Base-by-base conservation (phyloP, 2,797 vertebrate genomes). In the Serranus cabrilla region DNA sequence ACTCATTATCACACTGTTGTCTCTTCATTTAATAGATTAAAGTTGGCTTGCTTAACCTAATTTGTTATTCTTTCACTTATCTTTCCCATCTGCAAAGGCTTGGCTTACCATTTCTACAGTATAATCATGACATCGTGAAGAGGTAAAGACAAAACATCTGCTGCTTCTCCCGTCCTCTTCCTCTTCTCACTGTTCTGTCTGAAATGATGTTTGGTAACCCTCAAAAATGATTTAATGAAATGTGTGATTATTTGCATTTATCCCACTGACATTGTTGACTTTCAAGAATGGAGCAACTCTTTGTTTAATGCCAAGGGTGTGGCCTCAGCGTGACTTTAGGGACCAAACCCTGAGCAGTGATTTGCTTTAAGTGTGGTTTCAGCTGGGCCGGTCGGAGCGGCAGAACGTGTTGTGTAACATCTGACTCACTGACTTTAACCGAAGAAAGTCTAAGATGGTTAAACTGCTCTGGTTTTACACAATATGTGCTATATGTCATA, bases 51-150 rank as follows among this genome's bases (percentile, higher is more conserved):
- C 9, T 74, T n/a, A 25, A 43, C 65, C 73, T 90, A 87, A 89
- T 71, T 1, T 77, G 65, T 76, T 78, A n/a, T 82, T 79, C 66
- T 88, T 73, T 83, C 81, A 45, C 71, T 85, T 54, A 25, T 88
- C 43, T 89, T 55, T 83, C 74, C 52, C 77, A 63, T 21, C 85
- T 76, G 57, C 79, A 69, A 88, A 95, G 96, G 94, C 94, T 96
- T 67, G 96, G 95, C 39, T 81, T 94, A 23, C 93, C 95, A 7
- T 93, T 92, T 74, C 91, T 93, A 17, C 93, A 95, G 25, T 94
- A 83, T 83, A 90, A 93, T 34, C 61, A 75, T 40, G 87, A 93
- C 80, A 80, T 43, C 82, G 9, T 87, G 18, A 93, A 93, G 80
- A 96, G 95, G 95, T 95, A 95, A 95, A 90, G 51, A 78, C 39